A percentile compares a stretch with the other conserved stretches of the same genome.
Conservation (phyloP, 1,140 invertebrate species). For the Polypedilum pembai region DNA sequence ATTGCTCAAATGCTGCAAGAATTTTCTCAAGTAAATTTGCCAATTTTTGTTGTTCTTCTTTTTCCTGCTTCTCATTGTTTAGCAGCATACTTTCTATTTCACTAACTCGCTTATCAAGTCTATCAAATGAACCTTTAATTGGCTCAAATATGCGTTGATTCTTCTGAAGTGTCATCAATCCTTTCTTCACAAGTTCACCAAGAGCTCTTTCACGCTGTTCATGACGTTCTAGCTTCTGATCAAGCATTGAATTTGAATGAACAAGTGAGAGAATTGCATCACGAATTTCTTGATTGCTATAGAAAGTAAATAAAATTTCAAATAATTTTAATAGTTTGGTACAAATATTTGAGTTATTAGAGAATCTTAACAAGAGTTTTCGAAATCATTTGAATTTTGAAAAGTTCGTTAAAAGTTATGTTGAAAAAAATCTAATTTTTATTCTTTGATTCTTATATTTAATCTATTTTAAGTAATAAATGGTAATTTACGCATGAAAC, state of each 20-base stretch:
- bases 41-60: constrained; percentile 41
- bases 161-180: constrained; percentile 61
- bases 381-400: too few species aligned
- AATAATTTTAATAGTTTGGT: too few species aligned
- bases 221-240: constrained; percentile 76
- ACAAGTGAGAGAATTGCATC: constrained; percentile 74
- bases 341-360: too few species aligned
- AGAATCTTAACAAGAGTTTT: too few species aligned
- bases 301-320: constrained; percentile 33
- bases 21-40: constrained; percentile 57
- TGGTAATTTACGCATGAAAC: too few species aligned
- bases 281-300: constrained; percentile 71
- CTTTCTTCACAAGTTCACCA: constrained; percentile 70
- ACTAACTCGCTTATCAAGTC: constrained; percentile 59
- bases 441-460: too few species aligned
- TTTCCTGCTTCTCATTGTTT: constrained; percentile 37
- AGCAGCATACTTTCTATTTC: constrained; percentile 61
- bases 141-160: constrained; percentile 60
- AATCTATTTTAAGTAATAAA: too few species aligned
- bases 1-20: constrained; percentile 53
- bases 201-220: constrained; percentile 70
- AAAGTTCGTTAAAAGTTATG: too few species aligned
- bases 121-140: constrained; percentile 54
- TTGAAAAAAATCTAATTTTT: too few species aligned
- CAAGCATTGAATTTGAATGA: constrained; percentile 67